These are phyloP conservation scores for Anoplolepis gracilipes DNA, from an alignment of 1,140 invertebrate genomes.

Conservation along the genomic window DNA sequence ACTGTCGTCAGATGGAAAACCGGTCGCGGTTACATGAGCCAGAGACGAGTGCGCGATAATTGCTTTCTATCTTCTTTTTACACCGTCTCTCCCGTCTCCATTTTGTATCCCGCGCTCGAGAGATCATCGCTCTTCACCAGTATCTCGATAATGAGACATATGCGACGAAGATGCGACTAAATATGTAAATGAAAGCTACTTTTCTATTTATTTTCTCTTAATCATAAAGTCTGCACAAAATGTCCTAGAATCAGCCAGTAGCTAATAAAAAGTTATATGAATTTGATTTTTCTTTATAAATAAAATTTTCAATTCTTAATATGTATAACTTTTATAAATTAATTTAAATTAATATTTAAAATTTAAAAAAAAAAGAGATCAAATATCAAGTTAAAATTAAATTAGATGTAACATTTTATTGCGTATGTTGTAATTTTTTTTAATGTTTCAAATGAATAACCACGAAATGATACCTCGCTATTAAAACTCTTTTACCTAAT, in stretches of 20 bases:
- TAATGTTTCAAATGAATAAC: neutral
- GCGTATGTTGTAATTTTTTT: neutral
- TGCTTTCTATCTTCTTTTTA: conserved; percentile 14
- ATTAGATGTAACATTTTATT: neutral
- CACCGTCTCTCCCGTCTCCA: conserved; percentile 5
- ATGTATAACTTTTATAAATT: no score
- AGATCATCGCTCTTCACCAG: conserved; percentile 33
- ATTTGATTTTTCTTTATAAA: neutral
- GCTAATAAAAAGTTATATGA: neutral
- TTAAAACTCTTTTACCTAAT: no score
- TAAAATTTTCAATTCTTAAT: neutral
- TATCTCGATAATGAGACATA: conserved; percentile 45
- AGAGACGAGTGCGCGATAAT: conserved; percentile 39
- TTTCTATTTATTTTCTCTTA: conserved; percentile 24
- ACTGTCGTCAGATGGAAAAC: conserved; percentile 50
- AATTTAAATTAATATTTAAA: no score
- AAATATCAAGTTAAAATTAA: neutral
- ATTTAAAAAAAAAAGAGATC: neutral
- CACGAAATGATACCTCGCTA: neutral
- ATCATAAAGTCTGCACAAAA: neutral
- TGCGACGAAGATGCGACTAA: conserved; percentile 19
- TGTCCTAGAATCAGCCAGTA: neutral
- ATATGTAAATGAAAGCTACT: conserved; percentile 16
- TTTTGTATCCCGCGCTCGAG: conserved; percentile 37
- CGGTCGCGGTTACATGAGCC: conserved; percentile 24